These are phyloP conservation scores for Octopus sinensis DNA, from an alignment of 1,140 invertebrate species.

Conservation along the genomic window DNA sequence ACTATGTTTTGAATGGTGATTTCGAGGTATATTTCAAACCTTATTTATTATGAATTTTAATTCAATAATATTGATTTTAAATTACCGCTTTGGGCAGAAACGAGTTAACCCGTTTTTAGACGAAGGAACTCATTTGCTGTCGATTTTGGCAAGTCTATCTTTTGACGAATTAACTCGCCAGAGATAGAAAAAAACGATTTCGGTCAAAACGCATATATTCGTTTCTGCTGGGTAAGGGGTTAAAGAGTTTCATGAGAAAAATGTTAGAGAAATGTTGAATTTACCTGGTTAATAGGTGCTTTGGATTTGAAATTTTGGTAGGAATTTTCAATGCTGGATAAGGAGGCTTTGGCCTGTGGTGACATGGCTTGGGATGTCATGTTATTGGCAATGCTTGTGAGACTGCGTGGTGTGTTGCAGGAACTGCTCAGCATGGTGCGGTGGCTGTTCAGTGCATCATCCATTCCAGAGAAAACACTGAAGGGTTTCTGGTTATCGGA, in stretches of 20 bases:
- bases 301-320: slow-evolving; percentile 57
- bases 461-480: neutral
- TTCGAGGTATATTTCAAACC: too few species aligned
- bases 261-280: slow-evolving; percentile 3
- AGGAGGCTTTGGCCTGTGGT: slow-evolving; percentile 44
- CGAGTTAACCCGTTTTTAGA: too few species aligned
- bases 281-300: slow-evolving; percentile 50
- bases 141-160: too few species aligned
- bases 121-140: too few species aligned
- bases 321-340: slow-evolving; percentile 53
- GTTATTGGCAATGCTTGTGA: slow-evolving; percentile 49
- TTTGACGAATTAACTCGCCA: too few species aligned
- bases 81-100: too few species aligned
- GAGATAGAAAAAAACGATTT: too few species aligned
- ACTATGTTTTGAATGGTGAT: too few species aligned
- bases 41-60: too few species aligned
- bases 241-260: neutral
- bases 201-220: too few species aligned
- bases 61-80: too few species aligned
- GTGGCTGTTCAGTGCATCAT: slow-evolving; percentile 19
- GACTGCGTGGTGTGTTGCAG: slow-evolving; percentile 16
- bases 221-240: too few species aligned
- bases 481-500: neutral
- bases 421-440: slow-evolving; percentile 10
- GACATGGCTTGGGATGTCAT: slow-evolving; percentile 46